Base-by-base conservation (phyloP, 2,888 invertebrate species). In the Cordilura impudica region DNA sequence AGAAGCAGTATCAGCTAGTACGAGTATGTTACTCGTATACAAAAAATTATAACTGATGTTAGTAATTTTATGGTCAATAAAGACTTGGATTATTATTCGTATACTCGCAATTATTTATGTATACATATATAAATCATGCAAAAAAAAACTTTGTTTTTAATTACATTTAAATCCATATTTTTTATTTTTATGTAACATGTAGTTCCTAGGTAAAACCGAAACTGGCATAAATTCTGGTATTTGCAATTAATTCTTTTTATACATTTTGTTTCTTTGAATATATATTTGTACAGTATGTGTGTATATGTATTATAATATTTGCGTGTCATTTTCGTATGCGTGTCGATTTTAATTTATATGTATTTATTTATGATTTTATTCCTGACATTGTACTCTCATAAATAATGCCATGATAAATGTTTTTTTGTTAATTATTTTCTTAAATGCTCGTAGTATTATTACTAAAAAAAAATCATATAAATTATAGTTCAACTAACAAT, bases 381-480 rank as follows among this genome's bases (percentile, higher is more conserved):
- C 31, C 14, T 61, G 29, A 74, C 73, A 78, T 53, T 74, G 70
- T 74, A 63, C 51, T 67, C 71, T 75, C 71, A 79, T 79, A 75
- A 79, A 79, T 75, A 67, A 75, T 79, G 75, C 75, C 67, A 79
- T 69, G 67, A 75, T 79, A 45, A 60, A 79, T 79, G 71, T 56
- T 14, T 45, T 43, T 21, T 6, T 19, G 47, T 18, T 3, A 10
- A 16, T 26, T 14, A 47, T 65, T 73, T 56, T 61, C 53, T 69
- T 65, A 51, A 31, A 60, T 60, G n/a, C n/a, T n/a, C n/a, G n/a
- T n/a, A 81, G 70, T 73, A 69, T 70, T 73, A 77, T 73, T 81
- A 77, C 70, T 73, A 81, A 77, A 70, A 81, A 77, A 70, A 77
- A 80, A 76, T 76, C 76, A 76, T 76, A 76, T 35, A 19, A 18